Evolutionary conservation across 1,140 invertebrate genomes (phyloP), one percentile per base, ranked within the genome.

Genomic region (Stegodyphus dumicola): DNA sequence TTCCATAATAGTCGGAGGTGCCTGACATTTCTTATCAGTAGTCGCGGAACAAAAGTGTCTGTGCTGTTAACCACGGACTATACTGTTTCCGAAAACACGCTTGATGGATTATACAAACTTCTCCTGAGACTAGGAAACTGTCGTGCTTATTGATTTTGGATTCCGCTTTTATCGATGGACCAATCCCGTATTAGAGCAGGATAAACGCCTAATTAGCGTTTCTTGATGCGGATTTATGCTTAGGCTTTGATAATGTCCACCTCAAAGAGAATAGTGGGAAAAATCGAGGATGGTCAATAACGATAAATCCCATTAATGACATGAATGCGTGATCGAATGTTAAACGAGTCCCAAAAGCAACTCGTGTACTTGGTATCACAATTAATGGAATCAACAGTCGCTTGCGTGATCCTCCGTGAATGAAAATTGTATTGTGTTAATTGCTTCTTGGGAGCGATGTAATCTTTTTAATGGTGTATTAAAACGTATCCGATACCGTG

Each of bases 381-480:
- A 70, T 70, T 85, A 76, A 85, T 85, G 60, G 73, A 85, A 85
- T 85, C 81, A 85, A 76, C 73, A 85, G 81, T 69, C 81, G 69
- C 76, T 85, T 76, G 81, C 81, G 81, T 85, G 81, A 76, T 85
- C 53, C 15, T 60, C n/a, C 15, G 18, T 69, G 73, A 85, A 85
- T 85, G 73, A 69, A 85, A 54, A 85, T 76, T 77, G 81, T 18
- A 85, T 85, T 70, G 81, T 85, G 81, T 77, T 73, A 77, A 76
- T 76, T 74, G 73, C 48, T 85, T 71, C 53, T 56, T 85, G 81
- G 64, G 81, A 84, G 73, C 71, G 81, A 85, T 85, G 74, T 75
- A 77, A 85, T 85, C 81, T 85, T 75, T 75, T 76, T 69, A 85
- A 85, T 85, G 81, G 81, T 54, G 74, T 85, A 85, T 85, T 85